Base-by-base conservation (phyloP, 1,140 invertebrate genomes). In the Rhyzopertha dominica region DNA sequence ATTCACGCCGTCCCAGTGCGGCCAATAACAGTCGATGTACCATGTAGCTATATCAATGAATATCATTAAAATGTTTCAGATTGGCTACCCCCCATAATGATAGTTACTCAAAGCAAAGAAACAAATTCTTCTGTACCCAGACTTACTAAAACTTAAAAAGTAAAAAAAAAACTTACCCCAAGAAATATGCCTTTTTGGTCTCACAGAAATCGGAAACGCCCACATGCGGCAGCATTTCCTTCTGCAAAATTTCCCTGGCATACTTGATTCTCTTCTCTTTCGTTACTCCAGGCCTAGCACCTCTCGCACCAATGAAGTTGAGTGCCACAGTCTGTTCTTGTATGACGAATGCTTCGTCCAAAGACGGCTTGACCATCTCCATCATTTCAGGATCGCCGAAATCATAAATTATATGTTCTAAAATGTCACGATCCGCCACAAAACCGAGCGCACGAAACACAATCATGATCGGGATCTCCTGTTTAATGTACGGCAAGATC, bases 331-430 rank as follows among this genome's bases (percentile, higher is more conserved):
- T 95, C 68, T 99, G 95, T 69, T 99, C 95, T 74, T 98, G 95
- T 61, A 99, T 95, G 0, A 99, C 96, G 73, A 99, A 98, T 31
- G 96, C 96, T 75, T 99, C 96, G 73, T 99, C 96, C 30, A 99
- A 71, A 1, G 94, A 98, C 3, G 96, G 96, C 70, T 99, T 99
- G 0, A 90, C 94, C 94, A 99, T 98, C 79, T 99, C 96, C 94
- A 98, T 98, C 94, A 99, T 98, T 77, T 99, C 95, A 17, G 91
- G 94, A 73, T 99, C 95, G 69, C 98, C 90, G 74, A 98, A 98
- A 60, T 98, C 95, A 68, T 98, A 98, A 58, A 98, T 98, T 41
- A 98, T 98, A 61, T 98, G 95, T 65, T 98, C 96, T 5, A 99
- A 72, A 60, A 99, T 99, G 72, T 99, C 96, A 60, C 96, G 77